These are phyloP conservation scores for Rhorus exstirpatorius DNA, from an alignment of 2,888 invertebrate species.

Conservation along the genomic window DNA sequence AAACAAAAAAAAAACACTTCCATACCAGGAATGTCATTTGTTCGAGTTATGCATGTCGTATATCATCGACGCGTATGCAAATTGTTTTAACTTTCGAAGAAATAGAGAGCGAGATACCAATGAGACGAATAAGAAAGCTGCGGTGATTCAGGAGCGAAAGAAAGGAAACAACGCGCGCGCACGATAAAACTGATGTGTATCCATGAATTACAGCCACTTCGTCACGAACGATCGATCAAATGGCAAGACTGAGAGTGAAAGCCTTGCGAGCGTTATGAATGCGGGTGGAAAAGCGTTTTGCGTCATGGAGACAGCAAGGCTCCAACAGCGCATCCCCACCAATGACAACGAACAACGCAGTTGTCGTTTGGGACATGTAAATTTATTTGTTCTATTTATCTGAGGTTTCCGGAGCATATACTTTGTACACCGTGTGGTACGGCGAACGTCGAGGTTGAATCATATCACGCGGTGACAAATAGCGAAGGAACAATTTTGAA, in stretches of 20 bases:
- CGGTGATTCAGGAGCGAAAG: slow-evolving; percentile 17
- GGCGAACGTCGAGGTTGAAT: slow-evolving; percentile 39
- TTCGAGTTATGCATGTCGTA: slow-evolving; percentile 18
- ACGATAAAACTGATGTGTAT: slow-evolving; percentile 15
- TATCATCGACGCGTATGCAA: slow-evolving; percentile 39
- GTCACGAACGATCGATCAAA: slow-evolving; percentile 63
- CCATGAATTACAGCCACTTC: slow-evolving; percentile 53
- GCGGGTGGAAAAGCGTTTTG: slow-evolving; percentile 48
- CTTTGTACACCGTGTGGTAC: not conserved
- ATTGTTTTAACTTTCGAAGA: slow-evolving; percentile 19
- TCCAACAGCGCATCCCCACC: slow-evolving; percentile 38
- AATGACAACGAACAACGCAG: slow-evolving; percentile 39
- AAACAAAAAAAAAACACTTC: not conserved
- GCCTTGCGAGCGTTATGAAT: slow-evolving; percentile 22
- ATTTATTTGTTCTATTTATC: slow-evolving; percentile 70
- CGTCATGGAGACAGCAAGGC: slow-evolving; percentile 29
- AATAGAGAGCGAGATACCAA: slow-evolving; percentile 6
- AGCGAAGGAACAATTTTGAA: slow-evolving; percentile 65
- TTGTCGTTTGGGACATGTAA: slow-evolving; percentile 52
- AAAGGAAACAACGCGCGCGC: not conserved
- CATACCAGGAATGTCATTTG: not conserved
- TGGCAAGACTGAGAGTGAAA: slow-evolving; percentile 27
- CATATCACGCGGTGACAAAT: slow-evolving; percentile 63
- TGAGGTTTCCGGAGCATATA: slow-evolving; percentile 41
- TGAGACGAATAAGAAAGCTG: not conserved